A percentile compares a stretch with the other conserved stretches of the same genome.
These are phyloP conservation scores for Buphagus erythrorhynchus DNA, from an alignment of 2,797 vertebrate species.

Conservation along the genomic window DNA sequence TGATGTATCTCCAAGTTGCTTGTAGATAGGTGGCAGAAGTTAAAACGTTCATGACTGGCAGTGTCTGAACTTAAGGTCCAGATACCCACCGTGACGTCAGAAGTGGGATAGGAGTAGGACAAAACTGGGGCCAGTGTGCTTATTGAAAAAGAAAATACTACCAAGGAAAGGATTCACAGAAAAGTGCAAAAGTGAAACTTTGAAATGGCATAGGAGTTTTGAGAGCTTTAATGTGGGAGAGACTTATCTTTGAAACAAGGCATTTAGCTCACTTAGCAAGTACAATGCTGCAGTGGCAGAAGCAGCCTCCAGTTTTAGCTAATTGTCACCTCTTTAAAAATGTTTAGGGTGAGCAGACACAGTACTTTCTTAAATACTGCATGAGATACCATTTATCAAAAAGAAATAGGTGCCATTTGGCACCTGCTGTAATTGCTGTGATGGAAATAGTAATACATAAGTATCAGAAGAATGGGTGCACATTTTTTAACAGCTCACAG, in stretches of 20 bases:
- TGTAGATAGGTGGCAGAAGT: neutral
- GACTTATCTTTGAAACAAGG: neutral
- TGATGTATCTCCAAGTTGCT: neutral
- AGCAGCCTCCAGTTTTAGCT: neutral
- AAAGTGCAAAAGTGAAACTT: neutral
- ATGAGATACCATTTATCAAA: constrained; percentile 4
- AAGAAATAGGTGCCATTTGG: neutral
- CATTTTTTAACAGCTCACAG: neutral
- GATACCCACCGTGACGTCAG: neutral
- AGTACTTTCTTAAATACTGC: neutral
- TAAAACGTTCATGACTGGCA: neutral
- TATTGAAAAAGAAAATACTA: neutral
- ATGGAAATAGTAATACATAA: constrained; percentile 4
- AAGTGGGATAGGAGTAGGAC: neutral
- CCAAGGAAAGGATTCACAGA: neutral
- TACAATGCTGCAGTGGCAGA: neutral
- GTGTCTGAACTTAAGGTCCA: neutral
- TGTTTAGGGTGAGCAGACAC: constrained; percentile 1
- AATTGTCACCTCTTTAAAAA: neutral
- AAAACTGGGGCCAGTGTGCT: neutral
- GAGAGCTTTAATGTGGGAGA: neutral
- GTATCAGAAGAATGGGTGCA: neutral
- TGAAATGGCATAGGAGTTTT: neutral
- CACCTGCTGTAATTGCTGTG: neutral
- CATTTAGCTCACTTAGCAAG: neutral